Conservation (phyloP, 2,888 invertebrate species). For the Rhimphoctona megacephalus region DNA sequence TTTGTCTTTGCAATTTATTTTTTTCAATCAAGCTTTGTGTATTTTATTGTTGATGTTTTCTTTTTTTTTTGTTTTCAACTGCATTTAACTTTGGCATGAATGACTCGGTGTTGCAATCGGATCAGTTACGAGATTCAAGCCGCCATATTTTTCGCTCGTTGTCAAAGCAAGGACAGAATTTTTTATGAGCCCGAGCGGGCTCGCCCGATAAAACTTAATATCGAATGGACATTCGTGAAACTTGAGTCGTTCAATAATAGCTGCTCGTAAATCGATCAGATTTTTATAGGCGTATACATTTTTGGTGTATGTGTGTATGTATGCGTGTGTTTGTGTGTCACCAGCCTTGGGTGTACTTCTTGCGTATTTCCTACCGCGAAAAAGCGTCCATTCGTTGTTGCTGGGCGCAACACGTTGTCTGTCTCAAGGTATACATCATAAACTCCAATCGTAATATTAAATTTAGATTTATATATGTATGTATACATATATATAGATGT, state of each 20-base stretch:
- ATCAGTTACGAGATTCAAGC: constrained; percentile 25
- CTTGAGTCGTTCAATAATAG: constrained; percentile 68
- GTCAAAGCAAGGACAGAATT: constrained; percentile 52
- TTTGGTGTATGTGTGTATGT: constrained; percentile 54
- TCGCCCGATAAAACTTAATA: constrained; percentile 69
- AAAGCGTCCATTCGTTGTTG: constrained; percentile 49
- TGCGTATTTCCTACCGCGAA: constrained; percentile 39
- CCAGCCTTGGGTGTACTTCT: constrained; percentile 10
- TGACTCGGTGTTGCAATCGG: constrained; percentile 29
- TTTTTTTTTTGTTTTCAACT: constrained; percentile 17
- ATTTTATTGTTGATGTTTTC: constrained; percentile 22
- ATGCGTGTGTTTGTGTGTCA: constrained; percentile 8
- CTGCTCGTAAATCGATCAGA: constrained; percentile 70
- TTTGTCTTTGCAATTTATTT: constrained; percentile 12
- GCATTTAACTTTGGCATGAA: constrained; percentile 41
- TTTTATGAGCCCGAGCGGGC: constrained; percentile 34
- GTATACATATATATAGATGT: constrained; percentile 72
- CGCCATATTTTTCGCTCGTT: constrained; percentile 41
- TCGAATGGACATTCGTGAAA: constrained; percentile 71
- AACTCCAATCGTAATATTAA: constrained; percentile 75
- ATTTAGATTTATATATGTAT: constrained; percentile 73
- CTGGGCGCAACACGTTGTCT: constrained; percentile 51
- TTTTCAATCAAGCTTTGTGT: constrained; percentile 2
- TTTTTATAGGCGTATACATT: constrained; percentile 69
- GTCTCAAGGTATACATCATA: constrained; percentile 73